Percentiles rank a stretch among this genome's conserved stretches.
Evolutionary conservation across 2,113 vertebrate species (phyloP).

Genomic region (Castor canadensis): DNA sequence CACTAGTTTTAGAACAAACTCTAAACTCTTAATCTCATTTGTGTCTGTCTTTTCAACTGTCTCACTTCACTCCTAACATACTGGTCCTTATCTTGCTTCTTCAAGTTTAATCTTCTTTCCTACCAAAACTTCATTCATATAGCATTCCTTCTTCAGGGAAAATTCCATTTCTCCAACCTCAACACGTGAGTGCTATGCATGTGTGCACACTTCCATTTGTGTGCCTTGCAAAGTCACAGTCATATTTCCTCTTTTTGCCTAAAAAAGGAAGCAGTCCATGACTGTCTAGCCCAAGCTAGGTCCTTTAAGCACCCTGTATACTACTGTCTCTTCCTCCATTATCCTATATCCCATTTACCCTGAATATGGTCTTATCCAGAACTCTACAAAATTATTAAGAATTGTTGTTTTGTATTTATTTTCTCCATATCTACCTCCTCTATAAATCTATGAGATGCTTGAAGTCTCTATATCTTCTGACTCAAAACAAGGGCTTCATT

Average conservation of each 20-base stretch:
- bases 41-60: neutral
- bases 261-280: neutral
- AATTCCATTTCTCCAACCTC: neutral
- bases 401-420: neutral
- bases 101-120: neutral
- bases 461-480: neutral
- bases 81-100: neutral
- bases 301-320: neutral
- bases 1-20: neutral
- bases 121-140: neutral
- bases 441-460: neutral
- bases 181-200: neutral
- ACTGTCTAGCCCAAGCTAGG: neutral
- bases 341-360: neutral
- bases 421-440: neutral
- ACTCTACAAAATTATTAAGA: neutral
- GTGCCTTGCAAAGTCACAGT: neutral
- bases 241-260: neutral
- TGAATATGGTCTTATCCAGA: neutral
- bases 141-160: neutral
- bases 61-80: neutral
- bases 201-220: fast-evolving
- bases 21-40: neutral
- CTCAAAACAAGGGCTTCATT: neutral
- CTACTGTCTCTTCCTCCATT: neutral